Base-by-base conservation (phyloP, 2,113 vertebrate species). In the Macheiramphus alcinus region DNA sequence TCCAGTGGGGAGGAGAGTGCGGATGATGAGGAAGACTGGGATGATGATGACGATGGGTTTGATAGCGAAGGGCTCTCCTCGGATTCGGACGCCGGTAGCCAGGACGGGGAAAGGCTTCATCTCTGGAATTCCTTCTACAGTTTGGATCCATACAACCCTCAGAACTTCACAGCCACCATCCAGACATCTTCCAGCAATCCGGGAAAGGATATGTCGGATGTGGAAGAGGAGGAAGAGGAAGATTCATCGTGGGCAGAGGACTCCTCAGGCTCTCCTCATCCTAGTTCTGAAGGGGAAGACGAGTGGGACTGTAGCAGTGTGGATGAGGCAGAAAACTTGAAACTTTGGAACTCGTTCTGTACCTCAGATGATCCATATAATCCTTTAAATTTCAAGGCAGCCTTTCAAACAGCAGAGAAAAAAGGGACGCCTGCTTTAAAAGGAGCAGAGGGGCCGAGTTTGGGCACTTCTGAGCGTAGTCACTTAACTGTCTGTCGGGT, bases 331-430 rank as follows among this genome's bases (percentile, higher is more conserved):
- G 99, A 99, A 56, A 99, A 89, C 82, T 94, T 98, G 63, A 98
- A 88, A 31, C 98, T 99, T 40, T 99, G 98, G 99, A 98, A 98
- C 94, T 99, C 98, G 1, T 99, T 99, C 94, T 98, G 97, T 95
- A 97, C 97, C 83, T 98, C 98, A 13, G 98, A 98, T 4, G 99
- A 99, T 93, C 99, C 99, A 1, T 99, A 99, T 80, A 99, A 99
- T 93, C 99, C 98, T 59, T 87, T 99, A 2, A 99, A 99, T 84
- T 99, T 99, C 92, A 99, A 98, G 96, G 99, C 98, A 36, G 95
- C 98, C 1, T 95, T 99, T 90, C 97, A 98, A 32, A 89, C 98
- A 2, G 85, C 96, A 79, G 98, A 98, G 98, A 98, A 79, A 1
- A 94, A 81, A 53, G 80, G 74, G 97, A 29, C 53, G 7, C 6